These are phyloP conservation scores for Drosophila nr. fundita DNA, from an alignment of 2,888 invertebrate species.

Conservation along the genomic window DNA sequence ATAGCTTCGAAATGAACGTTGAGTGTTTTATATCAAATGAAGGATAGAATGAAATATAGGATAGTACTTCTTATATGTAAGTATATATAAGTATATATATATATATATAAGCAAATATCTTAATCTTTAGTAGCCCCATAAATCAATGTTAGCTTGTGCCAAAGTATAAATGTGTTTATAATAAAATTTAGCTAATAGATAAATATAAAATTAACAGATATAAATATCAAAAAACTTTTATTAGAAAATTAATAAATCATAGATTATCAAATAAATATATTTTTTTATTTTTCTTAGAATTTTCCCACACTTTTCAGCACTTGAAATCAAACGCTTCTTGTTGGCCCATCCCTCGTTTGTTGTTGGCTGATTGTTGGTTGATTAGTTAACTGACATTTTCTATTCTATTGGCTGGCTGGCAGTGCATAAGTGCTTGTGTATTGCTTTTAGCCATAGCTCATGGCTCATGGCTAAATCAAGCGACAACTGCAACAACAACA, in stretches of 20 bases:
- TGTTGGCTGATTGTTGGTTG: constrained; percentile 62
- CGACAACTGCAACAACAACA: constrained; percentile 27
- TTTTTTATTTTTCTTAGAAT: not conserved
- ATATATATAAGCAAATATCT: no score
- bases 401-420: constrained; percentile 54
- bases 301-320: not conserved
- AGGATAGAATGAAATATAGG: not conserved
- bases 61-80: not conserved
- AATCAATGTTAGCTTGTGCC: not conserved
- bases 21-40: not conserved
- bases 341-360: constrained; percentile 59
- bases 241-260: not conserved
- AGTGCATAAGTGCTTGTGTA: constrained; percentile 40
- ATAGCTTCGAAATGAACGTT: not conserved
- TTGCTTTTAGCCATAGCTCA: constrained; percentile 75
- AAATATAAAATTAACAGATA: not conserved
- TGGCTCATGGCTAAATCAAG: constrained; percentile 52
- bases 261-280: not conserved
- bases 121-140: not conserved
- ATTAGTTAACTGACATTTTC: constrained; percentile 74
- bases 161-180: not conserved
- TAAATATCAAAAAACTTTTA: not conserved
- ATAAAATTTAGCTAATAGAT: not conserved
- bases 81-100: no score
- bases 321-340: not conserved